Percentiles rank a stretch among this genome's conserved stretches.
These are phyloP conservation scores for Carterocephalus palaemon DNA, from an alignment of 2,888 invertebrate species.

Conservation along the genomic window DNA sequence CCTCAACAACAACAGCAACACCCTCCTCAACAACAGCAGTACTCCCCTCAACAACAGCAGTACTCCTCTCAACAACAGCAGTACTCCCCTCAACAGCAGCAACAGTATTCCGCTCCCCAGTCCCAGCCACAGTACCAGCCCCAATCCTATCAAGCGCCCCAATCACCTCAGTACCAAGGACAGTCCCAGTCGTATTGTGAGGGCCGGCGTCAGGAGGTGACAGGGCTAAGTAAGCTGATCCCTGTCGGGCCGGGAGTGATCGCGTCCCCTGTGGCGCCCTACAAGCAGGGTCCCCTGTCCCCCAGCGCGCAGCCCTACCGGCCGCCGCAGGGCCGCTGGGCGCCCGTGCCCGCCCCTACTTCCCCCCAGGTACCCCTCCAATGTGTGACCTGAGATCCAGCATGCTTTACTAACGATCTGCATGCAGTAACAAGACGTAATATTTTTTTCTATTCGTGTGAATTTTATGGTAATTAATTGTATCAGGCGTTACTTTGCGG, in stretches of 20 bases:
- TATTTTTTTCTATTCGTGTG: neutral
- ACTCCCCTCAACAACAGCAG: conserved; percentile 49
- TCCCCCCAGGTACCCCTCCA: conserved; percentile 67
- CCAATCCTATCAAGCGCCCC: conserved; percentile 28
- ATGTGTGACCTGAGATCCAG: conserved; percentile 1
- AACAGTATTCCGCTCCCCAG: conserved; percentile 28
- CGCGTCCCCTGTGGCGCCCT: conserved; percentile 46
- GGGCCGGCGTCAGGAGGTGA: conserved; percentile 60
- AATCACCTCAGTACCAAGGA: conserved; percentile 32
- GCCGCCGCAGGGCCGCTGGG: conserved; percentile 68
- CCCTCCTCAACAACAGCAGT: conserved; percentile 30
- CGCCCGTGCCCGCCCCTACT: conserved; percentile 68
- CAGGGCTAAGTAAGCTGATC: conserved; percentile 71
- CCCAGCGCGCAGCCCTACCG: conserved; percentile 64
- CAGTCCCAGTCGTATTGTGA: conserved; percentile 54
- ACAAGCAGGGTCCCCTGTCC: conserved; percentile 58
- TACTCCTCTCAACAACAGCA: conserved; percentile 69
- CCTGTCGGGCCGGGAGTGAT: conserved; percentile 64
- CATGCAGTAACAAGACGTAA: conserved; percentile 9
- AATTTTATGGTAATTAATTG: no score
- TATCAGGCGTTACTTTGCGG: no score
- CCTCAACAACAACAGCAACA: conserved; percentile 39
- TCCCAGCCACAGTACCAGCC: conserved; percentile 31
- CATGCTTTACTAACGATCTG: conserved; percentile 6
- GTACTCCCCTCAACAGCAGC: conserved; percentile 63